Conservation (phyloP, 2,797 vertebrate genomes). For the Scarus forsteni region DNA sequence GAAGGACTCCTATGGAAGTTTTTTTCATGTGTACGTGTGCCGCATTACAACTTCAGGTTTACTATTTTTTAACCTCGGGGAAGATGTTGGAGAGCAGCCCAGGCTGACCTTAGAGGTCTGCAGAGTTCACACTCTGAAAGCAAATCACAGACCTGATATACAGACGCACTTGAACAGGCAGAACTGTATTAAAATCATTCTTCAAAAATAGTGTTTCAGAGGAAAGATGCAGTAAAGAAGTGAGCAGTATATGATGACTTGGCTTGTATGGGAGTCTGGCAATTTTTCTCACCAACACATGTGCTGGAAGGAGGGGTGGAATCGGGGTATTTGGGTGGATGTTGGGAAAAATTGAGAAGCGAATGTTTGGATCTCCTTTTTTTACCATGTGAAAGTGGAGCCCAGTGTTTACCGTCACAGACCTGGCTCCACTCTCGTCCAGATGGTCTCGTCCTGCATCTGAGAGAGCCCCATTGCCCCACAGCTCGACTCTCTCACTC, state of each 20-base stretch:
- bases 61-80: neutral
- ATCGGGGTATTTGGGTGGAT: slow-evolving; percentile 18
- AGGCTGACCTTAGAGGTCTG: slow-evolving; percentile 11
- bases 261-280: slow-evolving; percentile 40
- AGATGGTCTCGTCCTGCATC: slow-evolving; percentile 79
- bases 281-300: slow-evolving; percentile 36
- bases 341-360: slow-evolving; percentile 46
- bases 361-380: slow-evolving; percentile 60
- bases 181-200: slow-evolving; percentile 27
- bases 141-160: slow-evolving; percentile 15
- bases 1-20: neutral
- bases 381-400: slow-evolving; percentile 66
- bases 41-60: neutral
- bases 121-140: slow-evolving; percentile 20
- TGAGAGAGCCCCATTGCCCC: slow-evolving; percentile 67
- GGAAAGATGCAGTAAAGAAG: slow-evolving; percentile 26
- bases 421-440: slow-evolving; percentile 76
- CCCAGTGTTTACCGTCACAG: slow-evolving; percentile 78
- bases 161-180: neutral
- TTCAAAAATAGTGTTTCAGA: slow-evolving; percentile 4
- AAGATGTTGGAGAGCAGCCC: slow-evolving; percentile 8
- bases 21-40: neutral
- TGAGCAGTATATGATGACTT: slow-evolving; percentile 23
- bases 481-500: slow-evolving; percentile 54
- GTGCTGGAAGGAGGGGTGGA: slow-evolving; percentile 29